Evolutionary conservation across 2,797 vertebrate species (phyloP).

Genomic region (Takifugu rubripes): DNA sequence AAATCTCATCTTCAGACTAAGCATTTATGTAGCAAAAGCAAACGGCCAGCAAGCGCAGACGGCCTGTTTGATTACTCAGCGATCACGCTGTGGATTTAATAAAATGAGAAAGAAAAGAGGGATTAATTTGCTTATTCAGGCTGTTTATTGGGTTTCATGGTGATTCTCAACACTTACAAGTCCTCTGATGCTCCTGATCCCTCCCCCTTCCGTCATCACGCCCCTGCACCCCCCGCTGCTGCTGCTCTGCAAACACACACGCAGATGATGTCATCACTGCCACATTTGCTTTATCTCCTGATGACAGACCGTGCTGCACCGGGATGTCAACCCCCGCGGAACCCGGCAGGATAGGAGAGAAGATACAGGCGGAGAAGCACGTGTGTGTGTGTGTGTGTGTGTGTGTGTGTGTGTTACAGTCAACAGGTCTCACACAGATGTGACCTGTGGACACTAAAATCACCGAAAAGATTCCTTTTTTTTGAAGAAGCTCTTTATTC

Average conservation of each 20-base stretch:
- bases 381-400: constrained; percentile 3
- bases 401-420: constrained; percentile 19
- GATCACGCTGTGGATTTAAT: constrained; percentile 19
- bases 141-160: background rate
- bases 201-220: constrained; percentile 14
- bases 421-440: constrained; percentile 27
- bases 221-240: background rate
- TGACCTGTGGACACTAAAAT: constrained; percentile 21
- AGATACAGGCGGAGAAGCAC: constrained; percentile 28
- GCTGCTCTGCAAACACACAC: constrained; percentile 51
- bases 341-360: constrained; percentile 37
- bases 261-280: constrained; percentile 54
- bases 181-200: constrained; percentile 5
- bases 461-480: constrained; percentile 10
- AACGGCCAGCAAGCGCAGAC: constrained; percentile 37
- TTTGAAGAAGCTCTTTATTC: background rate
- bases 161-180: constrained; percentile 10
- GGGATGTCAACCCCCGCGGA: constrained; percentile 40
- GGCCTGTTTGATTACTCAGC: constrained; percentile 49
- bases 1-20: constrained; percentile 54
- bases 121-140: constrained; percentile 13
- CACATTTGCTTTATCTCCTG: constrained; percentile 62
- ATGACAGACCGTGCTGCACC: constrained; percentile 52
- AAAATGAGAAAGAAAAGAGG: constrained; percentile 20
- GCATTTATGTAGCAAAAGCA: constrained; percentile 53